Base-by-base conservation (phyloP, 1,140 invertebrate species). In the Propsilocerus akamusi region DNA sequence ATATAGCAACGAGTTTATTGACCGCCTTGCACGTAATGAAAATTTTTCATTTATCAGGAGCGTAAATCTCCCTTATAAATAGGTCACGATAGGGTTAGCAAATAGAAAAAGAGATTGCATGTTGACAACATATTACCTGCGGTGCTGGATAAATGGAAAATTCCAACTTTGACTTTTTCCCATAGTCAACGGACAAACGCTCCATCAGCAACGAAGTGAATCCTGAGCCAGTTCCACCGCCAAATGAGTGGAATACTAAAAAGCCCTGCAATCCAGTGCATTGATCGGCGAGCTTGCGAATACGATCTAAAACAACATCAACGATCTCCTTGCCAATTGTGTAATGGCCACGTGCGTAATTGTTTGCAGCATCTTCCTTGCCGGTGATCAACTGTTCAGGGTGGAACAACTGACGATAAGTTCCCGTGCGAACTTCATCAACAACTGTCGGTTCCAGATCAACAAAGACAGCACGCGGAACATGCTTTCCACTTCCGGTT, bases 91-190 rank as follows among this genome's bases (percentile, higher is more conserved):
- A n/a, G n/a, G n/a, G n/a, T n/a, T n/a, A n/a, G n/a, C n/a, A n/a
- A n/a, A n/a, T n/a, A n/a, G n/a, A n/a, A n/a, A n/a, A n/a, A n/a
- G n/a, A n/a, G n/a, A n/a, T n/a, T n/a, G n/a, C n/a, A n/a, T n/a
- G n/a, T n/a, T n/a, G n/a, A n/a, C n/a, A n/a, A n/a, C n/a, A n/a
- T n/a, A n/a, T n/a, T n/a, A n/a, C n/a, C 68, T 88, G 83, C 11
- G 84, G 85, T n/a, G 85, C 85, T 22, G 85, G 86, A 65, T 88
- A 89, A 56, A 89, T 81, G 32, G 81, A 76, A 65, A 88, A 89
- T 63, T 88, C 83, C 22, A 88, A 68, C 71, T 86, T 86, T 1
- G 80, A 81, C 14, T 83, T 83, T 60, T 83, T 83, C 14, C 77
- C 76, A 62, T 78, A 84, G 25, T 85, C 82, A 2, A 81, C 74